Evolutionary conservation across 2,888 invertebrate genomes (phyloP), one percentile per base, ranked within the genome.

Genomic region (Phasia obesa): DNA sequence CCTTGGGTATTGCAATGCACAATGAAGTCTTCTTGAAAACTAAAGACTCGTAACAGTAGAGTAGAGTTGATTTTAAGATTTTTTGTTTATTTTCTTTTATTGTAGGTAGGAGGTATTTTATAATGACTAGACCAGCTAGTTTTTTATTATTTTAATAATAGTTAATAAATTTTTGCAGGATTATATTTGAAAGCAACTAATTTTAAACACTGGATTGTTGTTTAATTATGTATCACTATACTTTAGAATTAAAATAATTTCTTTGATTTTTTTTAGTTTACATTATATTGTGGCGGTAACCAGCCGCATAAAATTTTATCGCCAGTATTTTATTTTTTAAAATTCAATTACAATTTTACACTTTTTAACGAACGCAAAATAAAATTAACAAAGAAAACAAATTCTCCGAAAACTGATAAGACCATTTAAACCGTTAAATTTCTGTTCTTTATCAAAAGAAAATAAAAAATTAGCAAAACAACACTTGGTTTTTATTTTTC

Each of bases 91-190:
- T 4, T 31, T 5, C 27, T 38, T 49, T 57, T 74, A 1, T 25
- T 49, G n/a, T n/a, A n/a, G n/a, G n/a, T n/a, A n/a, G n/a, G n/a
- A n/a, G n/a, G n/a, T n/a, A n/a, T n/a, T 71, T 23, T 62, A 57
- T 42, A 44, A 71, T 21, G 64, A 75, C 81, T 81, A 81, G 76
- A 76, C 76, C 81, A 42, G 81, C 81, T 81, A 76, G 81, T 64
- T 17, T 35, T 47, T 38, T 17, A 27, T 23, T 55, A 0, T 21
- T 6, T 42, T 42, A 67, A 44, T 6, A 42, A 44, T 38, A 57
- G 51, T 23, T 25, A 51, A 27, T 53, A 51, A 47, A 19, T 42
- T 51, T 31, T 31, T 31, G 13, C 21, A 31, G 23, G 21, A 19
- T 62, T 71, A 71, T 25, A 51, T 59, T 47, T 38, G 4, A 13